phyloP scores from a whole-genome alignment of 2,113 vertebrate genomes.

The Gila orcuttii region DNA sequence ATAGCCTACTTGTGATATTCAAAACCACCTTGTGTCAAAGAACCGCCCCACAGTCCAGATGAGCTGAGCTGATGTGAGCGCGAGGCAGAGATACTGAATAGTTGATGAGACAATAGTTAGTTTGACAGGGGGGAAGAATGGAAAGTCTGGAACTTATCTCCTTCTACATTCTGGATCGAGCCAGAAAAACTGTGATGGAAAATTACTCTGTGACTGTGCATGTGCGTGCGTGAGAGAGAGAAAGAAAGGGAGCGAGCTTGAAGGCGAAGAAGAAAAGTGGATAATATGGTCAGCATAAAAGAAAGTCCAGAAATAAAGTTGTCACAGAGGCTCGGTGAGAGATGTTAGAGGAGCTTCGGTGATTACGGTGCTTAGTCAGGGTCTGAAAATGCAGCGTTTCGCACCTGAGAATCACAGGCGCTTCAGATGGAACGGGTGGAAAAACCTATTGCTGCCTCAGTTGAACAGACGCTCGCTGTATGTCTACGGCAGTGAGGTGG shows the following conservation, averaged over 20 bases:
- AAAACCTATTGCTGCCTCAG: slow-evolving; percentile 74
- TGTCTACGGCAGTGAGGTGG: slow-evolving; percentile 78
- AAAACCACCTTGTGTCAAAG: slow-evolving; percentile 64
- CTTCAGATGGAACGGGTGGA: slow-evolving; percentile 70
- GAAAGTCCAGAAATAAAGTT: slow-evolving; percentile 62
- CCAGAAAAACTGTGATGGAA: slow-evolving; percentile 64
- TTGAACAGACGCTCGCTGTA: slow-evolving; percentile 77
- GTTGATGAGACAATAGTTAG: slow-evolving; percentile 75
- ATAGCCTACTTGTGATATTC: slow-evolving; percentile 57
- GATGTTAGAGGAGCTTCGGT: slow-evolving; percentile 41
- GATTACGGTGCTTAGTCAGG: slow-evolving; percentile 46
- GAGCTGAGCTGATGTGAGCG: slow-evolving; percentile 72
- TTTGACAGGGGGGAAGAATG: slow-evolving; percentile 59
- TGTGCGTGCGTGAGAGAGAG: slow-evolving; percentile 21
- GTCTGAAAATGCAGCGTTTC: slow-evolving; percentile 67
- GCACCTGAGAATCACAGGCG: slow-evolving; percentile 56
- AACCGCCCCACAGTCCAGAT: slow-evolving; percentile 65
- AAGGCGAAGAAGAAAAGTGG: slow-evolving; percentile 41
- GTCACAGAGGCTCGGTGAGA: slow-evolving; percentile 50
- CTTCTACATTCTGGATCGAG: slow-evolving; percentile 61
- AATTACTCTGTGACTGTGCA: slow-evolving; percentile 64
- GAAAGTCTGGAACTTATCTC: slow-evolving; percentile 61
- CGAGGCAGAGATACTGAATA: slow-evolving; percentile 78
- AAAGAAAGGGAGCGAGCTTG: not conserved
- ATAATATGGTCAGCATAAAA: slow-evolving; percentile 59